A percentile compares a stretch with the other conserved stretches of the same genome.
These are phyloP conservation scores for Cylloceria caligata DNA, from an alignment of 2,888 invertebrate genomes.

Conservation along the genomic window DNA sequence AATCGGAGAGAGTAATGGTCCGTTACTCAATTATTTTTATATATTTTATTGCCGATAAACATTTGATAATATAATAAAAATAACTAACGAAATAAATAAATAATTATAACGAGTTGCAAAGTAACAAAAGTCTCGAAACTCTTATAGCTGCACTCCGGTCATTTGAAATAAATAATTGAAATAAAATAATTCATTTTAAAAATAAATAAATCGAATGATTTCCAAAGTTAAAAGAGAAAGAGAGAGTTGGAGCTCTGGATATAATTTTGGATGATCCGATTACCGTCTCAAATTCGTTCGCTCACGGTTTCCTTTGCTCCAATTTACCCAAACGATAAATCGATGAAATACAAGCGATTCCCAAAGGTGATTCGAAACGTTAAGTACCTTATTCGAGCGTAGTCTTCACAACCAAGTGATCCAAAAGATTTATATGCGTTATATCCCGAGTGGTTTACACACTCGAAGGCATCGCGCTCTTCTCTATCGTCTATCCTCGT, in stretches of 20 bases:
- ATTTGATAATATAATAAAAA: too few species aligned
- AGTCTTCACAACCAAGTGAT: background rate
- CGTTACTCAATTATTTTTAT: too few species aligned
- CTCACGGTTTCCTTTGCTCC: background rate
- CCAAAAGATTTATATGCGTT: constrained; percentile 41
- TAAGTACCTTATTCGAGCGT: background rate
- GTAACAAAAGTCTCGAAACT: too few species aligned
- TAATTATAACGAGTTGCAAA: background rate
- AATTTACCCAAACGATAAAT: constrained; percentile 43
- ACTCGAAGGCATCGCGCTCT: constrained; percentile 1
- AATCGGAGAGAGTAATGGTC: too few species aligned
- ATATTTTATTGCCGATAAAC: too few species aligned
- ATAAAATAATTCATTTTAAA: too few species aligned
- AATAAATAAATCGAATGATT: too few species aligned
- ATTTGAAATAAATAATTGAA: too few species aligned
- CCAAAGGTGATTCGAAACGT: constrained; percentile 6
- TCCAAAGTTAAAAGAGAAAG: too few species aligned
- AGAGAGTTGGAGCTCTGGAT: background rate
- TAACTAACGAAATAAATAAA: background rate
- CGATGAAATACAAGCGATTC: constrained; percentile 27
- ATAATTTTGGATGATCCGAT: background rate
- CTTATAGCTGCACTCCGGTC: too few species aligned
- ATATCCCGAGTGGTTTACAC: constrained; percentile 37
- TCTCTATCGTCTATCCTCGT: constrained; percentile 34
- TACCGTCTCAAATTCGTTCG: constrained; percentile 26